Evolutionary conservation across 2,888 invertebrate genomes (phyloP).

Genomic region (Ptychoptera contaminata): DNA sequence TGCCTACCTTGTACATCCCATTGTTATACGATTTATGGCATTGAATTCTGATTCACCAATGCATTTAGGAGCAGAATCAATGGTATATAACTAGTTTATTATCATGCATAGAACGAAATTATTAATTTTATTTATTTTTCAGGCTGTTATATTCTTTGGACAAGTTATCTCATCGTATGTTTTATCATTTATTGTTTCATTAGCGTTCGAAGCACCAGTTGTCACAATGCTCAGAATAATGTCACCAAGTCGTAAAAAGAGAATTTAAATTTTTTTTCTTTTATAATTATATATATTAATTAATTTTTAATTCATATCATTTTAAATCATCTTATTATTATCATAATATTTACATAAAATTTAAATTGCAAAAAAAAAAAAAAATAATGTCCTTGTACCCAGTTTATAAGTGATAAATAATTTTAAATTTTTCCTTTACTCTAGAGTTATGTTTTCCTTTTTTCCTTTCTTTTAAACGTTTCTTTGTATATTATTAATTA

Average conservation of each 20-base stretch:
- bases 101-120: slow-evolving; percentile 2
- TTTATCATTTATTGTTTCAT: slow-evolving; percentile 60
- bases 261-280: slow-evolving; percentile 13
- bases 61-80: slow-evolving; percentile 61
- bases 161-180: slow-evolving; percentile 65
- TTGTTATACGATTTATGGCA: slow-evolving; percentile 62
- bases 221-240: slow-evolving; percentile 67
- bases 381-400: too few relatives aligned
- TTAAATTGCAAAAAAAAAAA: too few relatives aligned
- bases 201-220: slow-evolving; percentile 72
- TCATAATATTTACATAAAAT: too few relatives aligned
- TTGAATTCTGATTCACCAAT: slow-evolving; percentile 71
- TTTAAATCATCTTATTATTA: too few relatives aligned
- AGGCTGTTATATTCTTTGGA: slow-evolving; percentile 67
- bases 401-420: too few relatives aligned
- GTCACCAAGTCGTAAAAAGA: slow-evolving; percentile 37
- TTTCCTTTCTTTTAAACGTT: too few relatives aligned
- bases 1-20: slow-evolving; percentile 70
- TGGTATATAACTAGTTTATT: too few relatives aligned
- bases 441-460: too few relatives aligned
- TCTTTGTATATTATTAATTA: too few relatives aligned
- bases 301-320: too few relatives aligned
- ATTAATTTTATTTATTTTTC: slow-evolving; percentile 11
- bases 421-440: too few relatives aligned
- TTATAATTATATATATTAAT: too few relatives aligned